Evolutionary conservation across 1,140 invertebrate genomes (phyloP).

Genomic region (Antheraea mylitta): DNA sequence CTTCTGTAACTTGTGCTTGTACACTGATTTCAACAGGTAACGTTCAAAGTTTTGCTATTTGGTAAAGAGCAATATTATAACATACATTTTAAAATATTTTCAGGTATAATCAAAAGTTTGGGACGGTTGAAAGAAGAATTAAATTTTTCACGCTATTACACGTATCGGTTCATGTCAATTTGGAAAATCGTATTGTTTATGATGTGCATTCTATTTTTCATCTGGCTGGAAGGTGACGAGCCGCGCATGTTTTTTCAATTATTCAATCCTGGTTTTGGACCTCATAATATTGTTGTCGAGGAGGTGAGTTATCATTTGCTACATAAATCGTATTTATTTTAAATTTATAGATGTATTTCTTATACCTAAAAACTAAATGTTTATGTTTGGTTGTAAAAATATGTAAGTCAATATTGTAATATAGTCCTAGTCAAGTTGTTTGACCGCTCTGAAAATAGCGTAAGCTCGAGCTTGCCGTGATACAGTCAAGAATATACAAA

Average conservation of each 20-base stretch:
- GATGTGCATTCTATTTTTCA: constrained; percentile 85
- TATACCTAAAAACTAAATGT: no score
- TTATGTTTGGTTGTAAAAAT: no score
- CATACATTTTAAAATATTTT: constrained; percentile 26
- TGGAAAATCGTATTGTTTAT: constrained; percentile 94
- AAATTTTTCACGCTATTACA: constrained; percentile 90
- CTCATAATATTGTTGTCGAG: constrained; percentile 88
- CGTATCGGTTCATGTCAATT: constrained; percentile 91
- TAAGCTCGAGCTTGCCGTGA: no score
- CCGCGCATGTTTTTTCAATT: constrained; percentile 88
- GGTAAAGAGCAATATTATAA: neutral
- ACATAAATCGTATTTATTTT: constrained; percentile 8
- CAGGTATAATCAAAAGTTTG: constrained; percentile 88
- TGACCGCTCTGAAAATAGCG: no score
- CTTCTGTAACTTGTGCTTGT: neutral
- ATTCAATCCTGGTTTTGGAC: constrained; percentile 86
- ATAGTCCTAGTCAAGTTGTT: no score
- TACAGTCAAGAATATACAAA: no score
- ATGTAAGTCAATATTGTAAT: no score
- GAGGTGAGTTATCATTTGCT: constrained; percentile 77
- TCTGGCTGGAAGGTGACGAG: constrained; percentile 87
- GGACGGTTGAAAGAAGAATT: constrained; percentile 91
- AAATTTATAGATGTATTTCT: no score
- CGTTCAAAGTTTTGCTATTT: neutral
- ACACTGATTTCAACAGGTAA: neutral